Percentiles rank a stretch among this genome's conserved stretches.
Evolutionary conservation across 2,113 vertebrate species (phyloP).

Genomic region (Ailurus styani): DNA sequence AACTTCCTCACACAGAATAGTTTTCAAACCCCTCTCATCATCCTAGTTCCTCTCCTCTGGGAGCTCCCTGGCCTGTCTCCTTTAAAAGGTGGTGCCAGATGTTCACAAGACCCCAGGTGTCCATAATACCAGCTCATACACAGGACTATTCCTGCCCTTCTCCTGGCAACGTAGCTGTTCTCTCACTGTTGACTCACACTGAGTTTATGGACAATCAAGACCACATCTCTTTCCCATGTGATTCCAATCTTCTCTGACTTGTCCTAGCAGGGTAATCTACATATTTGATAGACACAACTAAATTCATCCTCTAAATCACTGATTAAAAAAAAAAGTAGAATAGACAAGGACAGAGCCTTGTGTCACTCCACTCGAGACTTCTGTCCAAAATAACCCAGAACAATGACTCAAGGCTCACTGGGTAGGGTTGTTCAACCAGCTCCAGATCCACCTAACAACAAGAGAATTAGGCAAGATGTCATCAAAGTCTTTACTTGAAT

Average conservation of each 20-base stretch:
- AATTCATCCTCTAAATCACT: not conserved
- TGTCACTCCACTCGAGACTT: not conserved
- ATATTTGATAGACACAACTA: not conserved
- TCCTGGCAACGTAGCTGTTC: not conserved
- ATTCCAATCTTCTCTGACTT: not conserved
- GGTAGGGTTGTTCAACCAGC: not conserved
- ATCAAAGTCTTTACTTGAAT: not conserved
- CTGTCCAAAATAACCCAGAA: not conserved
- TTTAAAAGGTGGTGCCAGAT: not conserved
- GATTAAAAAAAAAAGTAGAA: not conserved
- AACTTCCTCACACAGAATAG: not conserved
- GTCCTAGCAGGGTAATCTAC: not conserved
- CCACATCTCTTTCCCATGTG: not conserved
- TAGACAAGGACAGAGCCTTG: not conserved
- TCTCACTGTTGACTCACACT: not conserved
- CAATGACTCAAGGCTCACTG: not conserved
- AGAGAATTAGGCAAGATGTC: not conserved
- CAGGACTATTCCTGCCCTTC: not conserved
- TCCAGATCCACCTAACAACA: not conserved
- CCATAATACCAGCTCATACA: not conserved
- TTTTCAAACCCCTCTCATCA: not conserved
- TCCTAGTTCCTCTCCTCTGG: not conserved
- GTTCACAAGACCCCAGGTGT: not conserved
- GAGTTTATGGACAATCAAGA: not conserved
- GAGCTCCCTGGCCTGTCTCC: not conserved